phyloP scores from a whole-genome alignment of 2,113 vertebrate genomes.

The Thomomys bottae region DNA sequence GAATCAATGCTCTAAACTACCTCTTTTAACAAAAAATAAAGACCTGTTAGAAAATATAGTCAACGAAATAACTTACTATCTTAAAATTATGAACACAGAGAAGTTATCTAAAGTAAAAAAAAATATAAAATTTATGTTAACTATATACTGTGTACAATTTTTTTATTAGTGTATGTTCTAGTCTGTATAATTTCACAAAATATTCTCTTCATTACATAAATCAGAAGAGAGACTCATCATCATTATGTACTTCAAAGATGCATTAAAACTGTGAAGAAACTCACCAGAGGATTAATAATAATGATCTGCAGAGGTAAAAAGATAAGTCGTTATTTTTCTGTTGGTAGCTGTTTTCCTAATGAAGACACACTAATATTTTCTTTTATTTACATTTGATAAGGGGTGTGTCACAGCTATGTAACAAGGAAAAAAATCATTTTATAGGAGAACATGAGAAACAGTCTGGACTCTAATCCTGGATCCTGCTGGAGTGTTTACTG shows the following conservation, averaged over 20 bases:
- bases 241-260: background rate
- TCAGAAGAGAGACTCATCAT: slow-evolving; percentile 14
- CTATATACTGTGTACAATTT: background rate
- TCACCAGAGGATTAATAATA: slow-evolving; percentile 25
- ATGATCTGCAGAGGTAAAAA: background rate
- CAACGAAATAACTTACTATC: background rate
- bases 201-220: background rate
- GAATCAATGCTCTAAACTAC: background rate
- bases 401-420: background rate
- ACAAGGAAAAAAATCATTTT: background rate
- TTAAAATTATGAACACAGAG: background rate
- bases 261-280: slow-evolving; percentile 27
- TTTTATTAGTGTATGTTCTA: background rate
- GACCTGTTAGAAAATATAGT: background rate
- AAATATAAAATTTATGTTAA: background rate
- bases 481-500: background rate
- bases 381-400: slow-evolving; percentile 4
- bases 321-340: background rate
- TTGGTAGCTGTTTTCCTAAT: slow-evolving; percentile 12
- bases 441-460: background rate
- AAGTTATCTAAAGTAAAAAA: background rate
- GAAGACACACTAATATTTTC: slow-evolving; percentile 9
- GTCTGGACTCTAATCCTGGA: background rate
- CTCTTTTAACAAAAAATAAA: background rate
- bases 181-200: background rate